Evolutionary conservation across 2,888 invertebrate genomes (phyloP), one percentile per base, ranked within the genome.

Genomic region (Perizoma flavofasciatum): DNA sequence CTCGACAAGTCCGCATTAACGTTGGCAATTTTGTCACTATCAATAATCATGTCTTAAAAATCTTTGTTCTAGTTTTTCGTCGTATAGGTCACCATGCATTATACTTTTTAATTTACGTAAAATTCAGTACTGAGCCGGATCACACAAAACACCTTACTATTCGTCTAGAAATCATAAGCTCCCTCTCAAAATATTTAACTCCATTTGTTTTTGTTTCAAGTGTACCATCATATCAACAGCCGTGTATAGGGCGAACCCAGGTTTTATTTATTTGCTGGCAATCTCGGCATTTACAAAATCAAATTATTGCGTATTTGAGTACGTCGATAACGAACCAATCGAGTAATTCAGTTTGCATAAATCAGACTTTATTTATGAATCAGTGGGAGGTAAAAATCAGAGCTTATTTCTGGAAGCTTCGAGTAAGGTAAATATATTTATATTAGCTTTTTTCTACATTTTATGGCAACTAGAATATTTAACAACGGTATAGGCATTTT

Each of bases 331-430:
- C 78, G 77, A 82, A 73, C 70, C 75, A 75, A 79, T 78, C 78
- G 66, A 66, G 75, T 82, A 78, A 86, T 83, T 78, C 74, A 63
- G 73, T 83, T 82, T 79, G 76, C 73, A 69, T 74, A 76, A 85
- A 85, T 84, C 81, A 81, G 72, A 70, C 72, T 69, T 74, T 74
- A 79, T 78, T 80, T 75, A 74, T 78, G 74, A 69, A 59, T 61
- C 53, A 57, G 68, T 64, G 63, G 71, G 63, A 66, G 22, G 22
- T 22, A 22, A 22, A 22, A 63, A 48, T 54, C 45, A 10, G 54
- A 8, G 46, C 43, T 51, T 46, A 41, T 50, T 57, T 41, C 33
- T 39, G 9, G 39, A 7, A 39, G 39, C 39, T 7, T 7, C 9
- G 9, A 9, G 22, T 22, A 2, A 22, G 22, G 22, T 22, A 22